Conservation (phyloP, 92 coral and sea anemone genomes). For the Siderastrea radians region DNA sequence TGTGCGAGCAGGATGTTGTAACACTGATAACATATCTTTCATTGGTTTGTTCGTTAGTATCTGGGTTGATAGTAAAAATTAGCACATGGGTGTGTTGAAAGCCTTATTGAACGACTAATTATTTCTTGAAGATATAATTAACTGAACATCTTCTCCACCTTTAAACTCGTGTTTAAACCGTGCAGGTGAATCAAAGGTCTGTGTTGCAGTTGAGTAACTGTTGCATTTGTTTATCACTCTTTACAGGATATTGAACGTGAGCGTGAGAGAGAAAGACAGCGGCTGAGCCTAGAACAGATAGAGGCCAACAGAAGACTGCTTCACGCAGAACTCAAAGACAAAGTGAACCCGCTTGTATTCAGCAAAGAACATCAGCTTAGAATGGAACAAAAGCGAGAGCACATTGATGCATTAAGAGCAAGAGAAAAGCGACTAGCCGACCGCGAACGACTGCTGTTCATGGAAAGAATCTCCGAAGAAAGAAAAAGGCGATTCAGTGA, state of each 20-base stretch:
- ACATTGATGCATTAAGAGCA: conserved; percentile 83
- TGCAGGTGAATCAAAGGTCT: neutral
- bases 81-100: too few relatives aligned
- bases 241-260: conserved; percentile 90
- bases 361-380: conserved; percentile 83
- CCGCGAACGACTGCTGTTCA: conserved; percentile 75
- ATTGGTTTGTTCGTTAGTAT: too few relatives aligned
- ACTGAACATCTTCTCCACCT: neutral
- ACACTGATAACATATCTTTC: too few relatives aligned
- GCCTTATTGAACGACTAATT: too few relatives aligned
- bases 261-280: conserved; percentile 88
- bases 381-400: conserved; percentile 79
- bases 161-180: too few relatives aligned
- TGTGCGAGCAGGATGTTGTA: too few relatives aligned
- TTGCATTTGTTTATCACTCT: neutral
- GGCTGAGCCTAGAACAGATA: conserved; percentile 87
- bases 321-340: conserved; percentile 92
- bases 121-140: neutral
- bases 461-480: conserved; percentile 84
- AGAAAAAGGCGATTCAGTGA: conserved; percentile 81
- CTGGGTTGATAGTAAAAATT: too few relatives aligned
- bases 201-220: neutral
- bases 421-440: conserved; percentile 86
- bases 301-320: conserved; percentile 91
- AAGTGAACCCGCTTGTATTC: conserved; percentile 88